Base-by-base conservation (phyloP, 1,140 invertebrate species). In the Macrocentrus cingulum region DNA sequence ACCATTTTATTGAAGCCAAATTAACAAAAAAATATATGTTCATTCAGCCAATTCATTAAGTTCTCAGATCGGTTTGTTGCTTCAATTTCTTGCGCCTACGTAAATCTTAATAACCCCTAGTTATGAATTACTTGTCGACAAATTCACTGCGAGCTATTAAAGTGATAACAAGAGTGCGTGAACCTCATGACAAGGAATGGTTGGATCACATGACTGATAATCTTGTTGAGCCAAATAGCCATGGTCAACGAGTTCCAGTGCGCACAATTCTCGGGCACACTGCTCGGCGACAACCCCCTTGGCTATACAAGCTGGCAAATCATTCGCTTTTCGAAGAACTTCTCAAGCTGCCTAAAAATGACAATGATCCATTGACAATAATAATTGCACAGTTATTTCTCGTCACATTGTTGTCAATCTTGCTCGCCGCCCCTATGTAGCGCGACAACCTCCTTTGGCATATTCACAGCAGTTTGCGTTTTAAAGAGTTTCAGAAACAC, bases 341-440 rank as follows among this genome's bases (percentile, higher is more conserved):
- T 37, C 79, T 95, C 54, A 90, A 88, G 74, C 81, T 92, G 68
- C 82, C 95, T 19, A 68, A 90, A 85, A 77, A 68, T 50, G 92
- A 95, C 75, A 85, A 83, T 62, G 90, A 94, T 67, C 85, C 91
- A 57, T 82, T 91, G 53, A 83, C 87, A 49, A 72, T 95, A 56
- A 86, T 95, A 83, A 91, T 89, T 74, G 91, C 87, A n/a, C 78
- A 95, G 61, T 81, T 95, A 50, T 83, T 89, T 59, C 80, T 96
- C 45, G 89, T 93, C 51, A 88, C 89, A 57, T 80, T 96, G 32
- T 74, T 96, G 64, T 92, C 93, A 19, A 90, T 91, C 69, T 87
- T 93, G 70, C 93, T 93, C 52, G 85, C 87, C 41, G 83, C 87
- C 20, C 83, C 94, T 74, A 73, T 39, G 46, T 73, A 29, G 67